Evolutionary conservation across 2,888 invertebrate genomes (phyloP), one percentile per base, ranked within the genome.

Genomic region (Oeneis ivallda): DNA sequence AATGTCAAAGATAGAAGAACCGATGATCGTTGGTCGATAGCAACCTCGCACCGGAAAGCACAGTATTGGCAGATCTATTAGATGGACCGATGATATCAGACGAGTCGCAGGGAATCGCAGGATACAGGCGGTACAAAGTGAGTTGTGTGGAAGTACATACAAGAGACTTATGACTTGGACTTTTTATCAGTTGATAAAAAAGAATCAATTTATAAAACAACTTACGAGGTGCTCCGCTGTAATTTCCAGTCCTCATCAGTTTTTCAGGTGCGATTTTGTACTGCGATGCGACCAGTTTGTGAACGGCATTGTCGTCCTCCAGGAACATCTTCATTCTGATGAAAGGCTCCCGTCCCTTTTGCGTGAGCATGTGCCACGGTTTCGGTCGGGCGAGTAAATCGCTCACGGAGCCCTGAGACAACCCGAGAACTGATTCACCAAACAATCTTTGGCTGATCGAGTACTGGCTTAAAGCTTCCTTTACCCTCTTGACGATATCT

Each of bases 291-390:
- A 98, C 98, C 73, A 98, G 89, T 82, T 98, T 98, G 86, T 98
- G 98, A 1, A 98, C 98, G 11, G 98, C 98, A 79, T 98, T 97
- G 74, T 98, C 98, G 79, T 98, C 98, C 87, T 98, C 98, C 73
- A 99, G 92, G 89, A 99, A 99, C 96, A 98, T 97, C 86, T 98
- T 98, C 98, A 99, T 99, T 68, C 98, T 93, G 71, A 99, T 98
- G 89, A 98, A 99, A 0, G 98, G 99, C 81, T 99, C 98, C 34
- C 98, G 93, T 1, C 98, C 98, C 85, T 98, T 98, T 81, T 97
- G 98, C 13, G 99, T 99, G 59, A 99, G 93, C 98, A 99, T 98
- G 83, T 98, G 98, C 99, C 99, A 99, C 0, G 99, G 98, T 84
- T 99, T 99, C 43, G 99, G 99, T 61, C 99, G 92, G 32, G 99